These are phyloP conservation scores for Triops cancriformis DNA, from an alignment of 1,140 invertebrate species.

Conservation along the genomic window DNA sequence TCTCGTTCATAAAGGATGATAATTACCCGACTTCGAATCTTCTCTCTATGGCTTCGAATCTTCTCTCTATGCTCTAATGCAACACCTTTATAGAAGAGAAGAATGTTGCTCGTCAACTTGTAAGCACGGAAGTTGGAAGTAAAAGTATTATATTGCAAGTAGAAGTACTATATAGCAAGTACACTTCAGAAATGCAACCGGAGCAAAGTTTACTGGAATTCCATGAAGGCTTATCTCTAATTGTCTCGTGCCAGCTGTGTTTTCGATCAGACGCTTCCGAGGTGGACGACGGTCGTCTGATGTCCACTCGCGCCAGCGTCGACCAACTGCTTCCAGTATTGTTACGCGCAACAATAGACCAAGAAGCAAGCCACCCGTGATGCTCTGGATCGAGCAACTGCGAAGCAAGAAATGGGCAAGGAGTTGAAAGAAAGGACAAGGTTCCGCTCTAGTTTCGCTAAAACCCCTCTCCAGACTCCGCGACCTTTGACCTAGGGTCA, in stretches of 20 bases:
- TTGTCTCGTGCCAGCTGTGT: neutral
- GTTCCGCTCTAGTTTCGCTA: neutral
- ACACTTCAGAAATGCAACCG: no score
- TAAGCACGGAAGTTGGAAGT: no score
- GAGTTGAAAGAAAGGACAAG: neutral
- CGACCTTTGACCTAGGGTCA: neutral
- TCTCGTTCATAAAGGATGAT: no score
- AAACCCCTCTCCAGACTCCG: neutral
- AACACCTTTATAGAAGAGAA: no score
- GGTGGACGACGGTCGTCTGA: neutral
- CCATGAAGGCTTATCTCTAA: neutral
- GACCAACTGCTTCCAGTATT: conserved; percentile 3
- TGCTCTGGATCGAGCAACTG: neutral
- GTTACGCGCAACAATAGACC: neutral
- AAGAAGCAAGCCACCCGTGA: neutral
- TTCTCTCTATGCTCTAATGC: no score
- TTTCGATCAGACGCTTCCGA: neutral
- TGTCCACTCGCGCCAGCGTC: neutral
- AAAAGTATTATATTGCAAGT: no score
- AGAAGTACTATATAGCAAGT: no score
- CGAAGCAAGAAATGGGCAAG: neutral
- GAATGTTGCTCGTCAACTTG: no score
- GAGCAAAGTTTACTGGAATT: no score
- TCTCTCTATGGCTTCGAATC: no score
- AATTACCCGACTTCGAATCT: no score